Conservation (phyloP, 2,888 invertebrate genomes). For the Trichacis sp. region DNA sequence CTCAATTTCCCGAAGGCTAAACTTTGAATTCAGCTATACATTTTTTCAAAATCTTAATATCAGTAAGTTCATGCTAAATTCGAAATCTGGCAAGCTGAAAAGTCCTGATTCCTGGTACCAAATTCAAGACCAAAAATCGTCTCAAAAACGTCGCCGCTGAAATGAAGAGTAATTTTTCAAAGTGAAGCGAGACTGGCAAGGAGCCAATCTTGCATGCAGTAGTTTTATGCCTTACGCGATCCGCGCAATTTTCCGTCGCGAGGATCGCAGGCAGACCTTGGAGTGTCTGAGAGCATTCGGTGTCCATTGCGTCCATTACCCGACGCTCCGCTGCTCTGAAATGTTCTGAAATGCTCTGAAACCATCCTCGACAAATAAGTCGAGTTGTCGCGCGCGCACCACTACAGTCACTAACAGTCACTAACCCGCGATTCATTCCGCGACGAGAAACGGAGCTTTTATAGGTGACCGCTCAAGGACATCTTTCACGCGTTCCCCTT, state of each 20-base stretch:
- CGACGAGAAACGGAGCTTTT: constrained; percentile 44
- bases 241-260: constrained; percentile 1
- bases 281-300: too few relatives aligned
- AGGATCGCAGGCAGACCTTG: constrained; percentile 2
- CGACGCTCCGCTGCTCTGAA: constrained; percentile 3
- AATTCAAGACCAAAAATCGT: too few relatives aligned
- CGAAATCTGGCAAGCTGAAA: too few relatives aligned
- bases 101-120: too few relatives aligned
- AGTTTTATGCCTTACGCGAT: constrained; percentile 6
- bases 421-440: constrained; percentile 29
- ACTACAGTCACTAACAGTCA: too few relatives aligned
- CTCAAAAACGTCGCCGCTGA: too few relatives aligned
- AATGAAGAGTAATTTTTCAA: too few relatives aligned
- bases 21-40: too few relatives aligned
- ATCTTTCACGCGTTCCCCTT: not conserved
- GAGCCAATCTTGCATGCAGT: constrained; percentile 3
- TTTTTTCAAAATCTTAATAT: too few relatives aligned
- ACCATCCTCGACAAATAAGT: constrained; percentile 12
- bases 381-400: constrained; percentile 7
- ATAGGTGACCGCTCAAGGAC: constrained; percentile 47
- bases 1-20: too few relatives aligned
- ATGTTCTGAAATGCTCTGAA: too few relatives aligned
- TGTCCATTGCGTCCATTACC: constrained; percentile 1
- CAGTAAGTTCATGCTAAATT: too few relatives aligned
- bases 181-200: not conserved